Percentiles rank a stretch among this genome's conserved stretches.
These are phyloP conservation scores for Operophtera brumata DNA, from an alignment of 2,888 invertebrate genomes.

Conservation along the genomic window DNA sequence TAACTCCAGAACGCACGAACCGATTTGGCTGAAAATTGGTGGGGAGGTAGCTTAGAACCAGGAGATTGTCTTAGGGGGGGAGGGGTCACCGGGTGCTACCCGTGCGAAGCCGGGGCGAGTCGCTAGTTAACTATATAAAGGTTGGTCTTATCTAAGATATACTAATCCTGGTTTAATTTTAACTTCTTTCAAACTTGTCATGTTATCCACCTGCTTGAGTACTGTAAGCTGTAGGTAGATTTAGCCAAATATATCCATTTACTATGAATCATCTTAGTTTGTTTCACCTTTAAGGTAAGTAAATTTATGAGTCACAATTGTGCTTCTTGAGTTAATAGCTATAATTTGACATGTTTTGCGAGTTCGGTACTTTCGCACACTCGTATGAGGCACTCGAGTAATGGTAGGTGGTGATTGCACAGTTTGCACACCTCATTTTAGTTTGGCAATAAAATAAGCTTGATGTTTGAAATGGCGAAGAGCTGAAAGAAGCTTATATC, in stretches of 20 bases:
- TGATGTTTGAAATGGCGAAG: conserved; percentile 15
- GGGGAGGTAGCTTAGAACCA: too few relatives aligned
- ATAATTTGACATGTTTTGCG: conserved; percentile 19
- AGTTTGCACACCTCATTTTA: conserved; percentile 14
- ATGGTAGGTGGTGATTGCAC: not conserved
- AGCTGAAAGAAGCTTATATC: not conserved
- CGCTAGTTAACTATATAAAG: not conserved
- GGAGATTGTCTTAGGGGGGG: too few relatives aligned
- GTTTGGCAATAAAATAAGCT: conserved; percentile 15
- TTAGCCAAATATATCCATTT: conserved; percentile 15
- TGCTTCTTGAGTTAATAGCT: conserved; percentile 14
- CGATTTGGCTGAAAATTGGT: too few relatives aligned
- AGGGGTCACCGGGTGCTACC: too few relatives aligned
- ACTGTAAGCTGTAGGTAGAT: conserved; percentile 3
- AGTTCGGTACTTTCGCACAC: conserved; percentile 17
- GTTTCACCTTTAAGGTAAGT: not conserved
- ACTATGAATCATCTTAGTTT: conserved; percentile 14
- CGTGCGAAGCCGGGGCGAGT: too few relatives aligned
- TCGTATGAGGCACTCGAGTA: conserved; percentile 13
- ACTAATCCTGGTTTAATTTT: too few relatives aligned
- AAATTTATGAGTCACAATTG: conserved; percentile 15
- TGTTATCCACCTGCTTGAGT: not conserved
- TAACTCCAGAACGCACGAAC: too few relatives aligned
- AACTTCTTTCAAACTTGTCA: too few relatives aligned
- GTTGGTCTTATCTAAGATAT: too few relatives aligned